Evolutionary conservation across 2,888 invertebrate genomes (phyloP).

Genomic region (Eupithecia inturbata): DNA sequence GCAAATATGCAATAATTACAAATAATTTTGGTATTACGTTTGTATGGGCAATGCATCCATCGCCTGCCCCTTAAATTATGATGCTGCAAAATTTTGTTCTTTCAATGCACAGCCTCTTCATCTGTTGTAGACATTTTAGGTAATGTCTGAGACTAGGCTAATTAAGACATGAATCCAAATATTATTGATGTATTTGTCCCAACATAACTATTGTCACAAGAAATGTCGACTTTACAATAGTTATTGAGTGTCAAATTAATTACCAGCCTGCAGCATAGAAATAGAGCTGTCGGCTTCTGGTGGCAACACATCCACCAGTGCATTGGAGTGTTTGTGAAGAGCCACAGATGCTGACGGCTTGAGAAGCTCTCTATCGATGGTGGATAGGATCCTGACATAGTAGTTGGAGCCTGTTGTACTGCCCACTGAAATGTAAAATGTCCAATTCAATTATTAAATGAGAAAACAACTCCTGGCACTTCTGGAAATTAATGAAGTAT

Average conservation of each 20-base stretch:
- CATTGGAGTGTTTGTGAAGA: slow-evolving; percentile 99
- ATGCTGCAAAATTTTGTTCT: too few species aligned
- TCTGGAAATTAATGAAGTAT: not conserved
- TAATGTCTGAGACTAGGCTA: too few species aligned
- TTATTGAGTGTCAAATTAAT: slow-evolving; percentile 32
- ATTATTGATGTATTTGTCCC: not conserved
- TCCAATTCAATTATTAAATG: not conserved
- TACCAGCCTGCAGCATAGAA: slow-evolving; percentile 97
- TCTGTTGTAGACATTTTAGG: too few species aligned
- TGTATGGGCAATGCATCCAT: too few species aligned
- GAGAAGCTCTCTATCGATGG: slow-evolving; percentile 97
- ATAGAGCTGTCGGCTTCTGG: slow-evolving; percentile 99
- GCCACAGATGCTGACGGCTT: slow-evolving; percentile 99
- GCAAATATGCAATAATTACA: too few species aligned
- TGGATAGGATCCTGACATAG: slow-evolving; percentile 98
- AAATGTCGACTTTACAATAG: not conserved
- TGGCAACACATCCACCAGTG: slow-evolving; percentile 99
- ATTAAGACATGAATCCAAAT: too few species aligned
- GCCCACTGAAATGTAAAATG: slow-evolving; percentile 86
- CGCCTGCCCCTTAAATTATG: too few species aligned
- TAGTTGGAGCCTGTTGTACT: slow-evolving; percentile 99
- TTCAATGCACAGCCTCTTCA: too few species aligned
- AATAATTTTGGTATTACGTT: too few species aligned
- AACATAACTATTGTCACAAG: not conserved
- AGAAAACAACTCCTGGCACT: not conserved